phyloP scores from a whole-genome alignment of 2,888 invertebrate species.

The Heteromyza rotundicornis region DNA sequence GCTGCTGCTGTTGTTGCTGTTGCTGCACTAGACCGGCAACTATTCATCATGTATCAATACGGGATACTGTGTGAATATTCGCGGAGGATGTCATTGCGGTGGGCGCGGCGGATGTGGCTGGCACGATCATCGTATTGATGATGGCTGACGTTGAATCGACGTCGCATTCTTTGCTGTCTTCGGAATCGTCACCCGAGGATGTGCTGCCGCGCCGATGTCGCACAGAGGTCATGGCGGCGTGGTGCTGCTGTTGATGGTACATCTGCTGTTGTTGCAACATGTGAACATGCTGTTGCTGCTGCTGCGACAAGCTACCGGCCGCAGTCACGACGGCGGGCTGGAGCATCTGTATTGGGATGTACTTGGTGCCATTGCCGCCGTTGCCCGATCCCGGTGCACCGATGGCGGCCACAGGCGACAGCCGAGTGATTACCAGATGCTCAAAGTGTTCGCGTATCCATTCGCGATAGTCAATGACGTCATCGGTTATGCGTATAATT shows the following conservation, averaged over 20 bases:
- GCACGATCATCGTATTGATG: conserved; percentile 33
- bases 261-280: conserved; percentile 34
- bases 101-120: conserved; percentile 35
- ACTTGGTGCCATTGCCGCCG: conserved; percentile 36
- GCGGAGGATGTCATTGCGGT: conserved; percentile 38
- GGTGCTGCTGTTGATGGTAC: conserved; percentile 36
- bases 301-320: conserved; percentile 34
- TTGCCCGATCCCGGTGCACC: conserved; percentile 31
- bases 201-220: conserved; percentile 60
- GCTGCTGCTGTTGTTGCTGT: conserved; percentile 40
- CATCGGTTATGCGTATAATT: conserved; percentile 91
- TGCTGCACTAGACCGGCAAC: conserved; percentile 59
- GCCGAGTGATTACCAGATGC: conserved; percentile 52
- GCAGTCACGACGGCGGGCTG: conserved; percentile 45
- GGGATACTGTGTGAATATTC: conserved; percentile 57
- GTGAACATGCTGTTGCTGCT: conserved; percentile 37
- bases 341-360: conserved; percentile 45
- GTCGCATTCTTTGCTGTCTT: conserved; percentile 63
- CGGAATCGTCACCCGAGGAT: conserved; percentile 61
- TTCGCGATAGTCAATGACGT: conserved; percentile 74
- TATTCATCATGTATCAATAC: conserved; percentile 59
- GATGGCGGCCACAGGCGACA: conserved; percentile 47
- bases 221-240: conserved; percentile 40
- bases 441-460: conserved; percentile 63
- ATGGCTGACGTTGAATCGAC: conserved; percentile 46